Evolutionary conservation across 1,140 invertebrate genomes (phyloP).

Genomic region (Drosophila mayri): DNA sequence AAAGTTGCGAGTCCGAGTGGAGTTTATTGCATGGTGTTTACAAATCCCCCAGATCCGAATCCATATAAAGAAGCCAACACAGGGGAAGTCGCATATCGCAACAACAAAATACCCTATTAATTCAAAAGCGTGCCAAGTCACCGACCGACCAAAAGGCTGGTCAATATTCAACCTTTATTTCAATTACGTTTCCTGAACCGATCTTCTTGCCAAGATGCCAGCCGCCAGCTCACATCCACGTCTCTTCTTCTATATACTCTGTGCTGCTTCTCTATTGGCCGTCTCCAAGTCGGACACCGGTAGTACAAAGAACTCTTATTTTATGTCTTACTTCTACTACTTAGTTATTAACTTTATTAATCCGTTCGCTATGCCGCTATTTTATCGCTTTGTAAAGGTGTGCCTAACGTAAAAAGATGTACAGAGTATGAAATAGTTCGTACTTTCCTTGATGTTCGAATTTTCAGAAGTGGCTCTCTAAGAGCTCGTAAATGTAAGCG

Average conservation of each 20-base stretch:
- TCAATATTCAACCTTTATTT: slow-evolving; percentile 38
- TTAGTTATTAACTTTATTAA: slow-evolving; percentile 80
- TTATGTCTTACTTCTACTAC: slow-evolving; percentile 84
- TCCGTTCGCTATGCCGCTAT: slow-evolving; percentile 80
- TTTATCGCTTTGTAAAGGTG: slow-evolving; percentile 76
- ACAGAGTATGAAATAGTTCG: slow-evolving; percentile 2
- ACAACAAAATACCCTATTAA: slow-evolving; percentile 17
- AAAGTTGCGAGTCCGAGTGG: slow-evolving; percentile 69
- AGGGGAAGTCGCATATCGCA: slow-evolving; percentile 7
- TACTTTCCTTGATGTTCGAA: slow-evolving; percentile 30
- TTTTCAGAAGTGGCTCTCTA: slow-evolving; percentile 26
- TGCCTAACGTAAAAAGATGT: slow-evolving; percentile 61
- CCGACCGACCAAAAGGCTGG: slow-evolving; percentile 22
- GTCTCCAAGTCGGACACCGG: slow-evolving; percentile 77
- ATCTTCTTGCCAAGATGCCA: slow-evolving; percentile 63
- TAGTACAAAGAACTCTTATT: slow-evolving; percentile 81
- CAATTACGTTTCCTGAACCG: slow-evolving; percentile 15
- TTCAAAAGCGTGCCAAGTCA: slow-evolving; percentile 17
- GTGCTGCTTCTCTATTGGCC: slow-evolving; percentile 74
- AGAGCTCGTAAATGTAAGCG: slow-evolving; percentile 8
- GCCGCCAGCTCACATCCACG: slow-evolving; percentile 73
- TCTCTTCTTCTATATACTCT: slow-evolving; percentile 76
- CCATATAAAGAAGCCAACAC: slow-evolving; percentile 16
- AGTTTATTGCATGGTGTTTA: slow-evolving; percentile 37
- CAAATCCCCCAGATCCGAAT: slow-evolving; percentile 10